A percentile compares a stretch with the other conserved stretches of the same genome.
These are phyloP conservation scores for Ochropleura plecta DNA, from an alignment of 2,888 invertebrate genomes.

Conservation along the genomic window DNA sequence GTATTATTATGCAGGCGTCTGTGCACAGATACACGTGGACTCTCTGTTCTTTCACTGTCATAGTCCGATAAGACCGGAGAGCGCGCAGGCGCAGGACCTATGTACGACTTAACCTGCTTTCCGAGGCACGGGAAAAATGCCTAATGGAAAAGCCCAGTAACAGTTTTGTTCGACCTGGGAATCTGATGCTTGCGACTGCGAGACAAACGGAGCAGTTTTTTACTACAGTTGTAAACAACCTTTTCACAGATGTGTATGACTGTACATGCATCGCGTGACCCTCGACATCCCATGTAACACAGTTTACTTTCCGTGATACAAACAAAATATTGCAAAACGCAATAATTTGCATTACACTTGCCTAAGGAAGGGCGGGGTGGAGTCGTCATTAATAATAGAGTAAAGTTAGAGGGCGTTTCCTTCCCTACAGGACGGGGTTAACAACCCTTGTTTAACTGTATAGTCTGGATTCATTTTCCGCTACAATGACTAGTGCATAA, in stretches of 20 bases:
- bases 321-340: constrained; percentile 86
- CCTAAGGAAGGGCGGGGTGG: constrained; percentile 81
- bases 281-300: constrained; percentile 60
- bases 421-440: constrained; percentile 83
- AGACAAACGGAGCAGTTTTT: too few species aligned
- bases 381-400: constrained; percentile 90
- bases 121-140: too few species aligned
- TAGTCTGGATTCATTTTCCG: constrained; percentile 81
- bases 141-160: too few species aligned
- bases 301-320: constrained; percentile 78
- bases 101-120: too few species aligned
- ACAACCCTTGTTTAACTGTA: constrained; percentile 85
- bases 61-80: too few species aligned
- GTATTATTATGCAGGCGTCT: too few species aligned
- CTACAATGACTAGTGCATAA: constrained; percentile 81
- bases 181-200: too few species aligned
- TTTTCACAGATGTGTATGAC: constrained; percentile 42
- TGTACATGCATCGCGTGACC: constrained; percentile 68
- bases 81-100: too few species aligned
- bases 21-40: too few species aligned
- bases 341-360: constrained; percentile 88
- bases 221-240: not conserved
- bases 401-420: constrained; percentile 85
- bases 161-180: too few species aligned
- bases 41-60: too few species aligned